phyloP scores from a whole-genome alignment of 2,113 vertebrate species.

The Brachypodius melanocephalos region DNA sequence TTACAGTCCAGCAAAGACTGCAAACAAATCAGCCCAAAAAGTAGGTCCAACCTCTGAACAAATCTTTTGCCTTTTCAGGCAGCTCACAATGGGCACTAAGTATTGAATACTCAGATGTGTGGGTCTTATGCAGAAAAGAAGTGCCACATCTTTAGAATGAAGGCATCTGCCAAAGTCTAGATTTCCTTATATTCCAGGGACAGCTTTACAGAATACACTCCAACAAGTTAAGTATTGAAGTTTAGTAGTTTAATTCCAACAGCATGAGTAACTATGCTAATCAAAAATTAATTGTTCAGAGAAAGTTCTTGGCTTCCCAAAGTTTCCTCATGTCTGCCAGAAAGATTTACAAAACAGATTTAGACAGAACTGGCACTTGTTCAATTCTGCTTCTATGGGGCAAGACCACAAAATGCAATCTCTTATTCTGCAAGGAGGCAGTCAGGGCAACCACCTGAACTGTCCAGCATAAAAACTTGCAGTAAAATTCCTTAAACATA shows the following conservation, averaged over 20 bases:
- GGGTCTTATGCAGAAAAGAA: not conserved
- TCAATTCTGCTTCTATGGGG: not conserved
- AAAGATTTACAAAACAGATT: not conserved
- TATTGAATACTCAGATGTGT: not conserved
- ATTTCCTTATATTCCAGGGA: not conserved
- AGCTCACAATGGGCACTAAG: not conserved
- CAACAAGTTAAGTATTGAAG: not conserved
- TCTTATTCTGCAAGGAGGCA: not conserved
- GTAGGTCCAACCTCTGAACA: not conserved
- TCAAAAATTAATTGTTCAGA: not conserved
- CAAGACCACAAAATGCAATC: not conserved
- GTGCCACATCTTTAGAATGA: not conserved
- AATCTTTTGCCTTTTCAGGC: not conserved
- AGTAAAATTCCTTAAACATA: not conserved
- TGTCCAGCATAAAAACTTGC: not conserved
- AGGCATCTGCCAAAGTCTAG: not conserved
- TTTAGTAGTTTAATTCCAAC: not conserved
- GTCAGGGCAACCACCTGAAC: not conserved
- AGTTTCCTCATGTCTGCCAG: not conserved
- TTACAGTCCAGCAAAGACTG: not conserved
- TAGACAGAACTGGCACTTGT: not conserved
- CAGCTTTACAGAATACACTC: not conserved
- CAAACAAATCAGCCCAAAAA: not conserved
- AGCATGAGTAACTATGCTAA: not conserved
- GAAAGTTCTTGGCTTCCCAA: not conserved